Evolutionary conservation across 2,888 invertebrate species (phyloP).

Genomic region (Blera fallax): DNA sequence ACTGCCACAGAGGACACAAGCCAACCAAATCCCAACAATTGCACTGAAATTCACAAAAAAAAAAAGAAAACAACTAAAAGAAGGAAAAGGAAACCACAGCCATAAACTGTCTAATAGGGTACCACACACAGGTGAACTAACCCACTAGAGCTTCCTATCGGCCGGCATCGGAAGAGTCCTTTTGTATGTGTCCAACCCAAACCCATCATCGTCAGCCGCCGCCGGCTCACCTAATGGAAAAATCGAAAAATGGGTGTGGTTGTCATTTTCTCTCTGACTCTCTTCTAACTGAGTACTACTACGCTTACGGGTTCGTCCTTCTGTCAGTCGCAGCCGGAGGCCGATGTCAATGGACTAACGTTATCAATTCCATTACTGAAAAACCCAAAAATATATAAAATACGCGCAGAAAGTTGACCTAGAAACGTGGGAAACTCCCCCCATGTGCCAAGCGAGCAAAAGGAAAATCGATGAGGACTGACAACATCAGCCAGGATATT

Average conservation of each 20-base stretch:
- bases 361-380: constrained; percentile 23
- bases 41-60: constrained; percentile 3
- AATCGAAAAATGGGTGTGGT: constrained; percentile 69
- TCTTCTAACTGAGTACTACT: constrained; percentile 3
- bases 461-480: constrained; percentile 34
- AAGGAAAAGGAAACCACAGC: constrained; percentile 42
- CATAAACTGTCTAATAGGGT: constrained; percentile 49
- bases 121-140: constrained; percentile 50
- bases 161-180: background rate
- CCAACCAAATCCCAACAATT: constrained; percentile 26
- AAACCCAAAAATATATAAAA: constrained; percentile 4
- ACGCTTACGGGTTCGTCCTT: constrained; percentile 17
- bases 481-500: background rate
- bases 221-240: constrained; percentile 57
- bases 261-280: constrained; percentile 12
- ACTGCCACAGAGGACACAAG: background rate
- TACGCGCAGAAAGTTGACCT: constrained; percentile 61
- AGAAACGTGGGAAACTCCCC: constrained; percentile 30
- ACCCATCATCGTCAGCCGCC: constrained; percentile 8
- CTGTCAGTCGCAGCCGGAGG: constrained; percentile 8
- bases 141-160: background rate
- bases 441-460: background rate
- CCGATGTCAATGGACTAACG: constrained; percentile 45
- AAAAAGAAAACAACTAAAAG: no score
- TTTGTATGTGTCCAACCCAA: background rate